These are phyloP conservation scores for Horisme vitalbata DNA, from an alignment of 2,888 invertebrate genomes.

Conservation along the genomic window DNA sequence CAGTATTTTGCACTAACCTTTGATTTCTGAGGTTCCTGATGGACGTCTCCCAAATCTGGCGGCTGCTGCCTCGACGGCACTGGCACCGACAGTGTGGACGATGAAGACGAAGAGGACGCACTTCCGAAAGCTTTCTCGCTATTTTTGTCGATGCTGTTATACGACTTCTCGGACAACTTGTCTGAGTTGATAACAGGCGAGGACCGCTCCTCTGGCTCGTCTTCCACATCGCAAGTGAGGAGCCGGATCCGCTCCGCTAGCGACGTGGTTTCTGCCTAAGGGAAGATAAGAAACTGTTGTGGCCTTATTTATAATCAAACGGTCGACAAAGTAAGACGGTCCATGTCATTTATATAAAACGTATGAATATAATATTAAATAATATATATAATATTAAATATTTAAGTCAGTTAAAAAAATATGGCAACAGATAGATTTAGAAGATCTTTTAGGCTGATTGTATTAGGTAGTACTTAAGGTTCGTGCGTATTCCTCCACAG, in stretches of 20 bases:
- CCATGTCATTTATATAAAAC: too few species aligned
- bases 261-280: conserved; percentile 86
- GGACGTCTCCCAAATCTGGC: conserved; percentile 70
- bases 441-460: too few species aligned
- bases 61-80: conserved; percentile 61
- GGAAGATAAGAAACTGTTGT: neutral
- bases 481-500: too few species aligned
- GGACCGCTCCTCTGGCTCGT: conserved; percentile 80
- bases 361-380: too few species aligned
- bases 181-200: conserved; percentile 86
- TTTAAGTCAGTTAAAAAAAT: too few species aligned
- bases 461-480: too few species aligned
- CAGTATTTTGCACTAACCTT: conserved; percentile 14
- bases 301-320: neutral
- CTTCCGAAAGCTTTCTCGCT: conserved; percentile 81
- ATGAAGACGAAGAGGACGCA: conserved; percentile 74
- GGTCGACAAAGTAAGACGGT: too few species aligned
- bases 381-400: too few species aligned
- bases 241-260: conserved; percentile 93
- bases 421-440: too few species aligned
- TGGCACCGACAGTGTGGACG: conserved; percentile 64
- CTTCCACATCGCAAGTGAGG: conserved; percentile 93
- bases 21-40: conserved; percentile 71
- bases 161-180: conserved; percentile 78
- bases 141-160: conserved; percentile 83